Base-by-base conservation (phyloP, 2,888 invertebrate species). In the Agrochola macilenta region DNA sequence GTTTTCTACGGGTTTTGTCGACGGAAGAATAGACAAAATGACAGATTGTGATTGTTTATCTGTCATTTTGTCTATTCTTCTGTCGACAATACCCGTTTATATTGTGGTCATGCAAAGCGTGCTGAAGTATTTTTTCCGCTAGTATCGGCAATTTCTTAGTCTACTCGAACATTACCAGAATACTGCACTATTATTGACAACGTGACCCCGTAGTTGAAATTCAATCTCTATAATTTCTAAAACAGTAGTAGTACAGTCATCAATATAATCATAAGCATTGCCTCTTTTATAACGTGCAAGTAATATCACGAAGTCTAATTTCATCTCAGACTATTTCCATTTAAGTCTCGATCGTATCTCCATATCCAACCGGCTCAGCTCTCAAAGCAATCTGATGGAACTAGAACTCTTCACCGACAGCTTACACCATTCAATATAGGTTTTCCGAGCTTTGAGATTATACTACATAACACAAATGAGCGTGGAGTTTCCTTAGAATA, bases 341-440 rank as follows among this genome's bases (percentile, higher is more conserved):
- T 83, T 43, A 64, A 30, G 76, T 63, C 68, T 68, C 76, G 76
- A 83, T 86, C 58, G 46, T 70, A 82, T 87, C 78, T 77, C 69
- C 20, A 72, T 79, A 86, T 74, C 70, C 54, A 70, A 83, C 57
- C 72, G 73, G 66, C 70, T 78, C 80, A 74, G 68, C 76, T 78
- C 77, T 74, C 60, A 86, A 79, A 78, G 78, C 78, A 70, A 88
- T 86, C 87, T 78, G 84, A 88, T 80, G 69, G 26, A 78, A 75
- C 65, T 75, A 71, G 79, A 77, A 72, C 83, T 69, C 66, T 73
- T 63, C 76, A 82, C 49, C 72, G 78, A 65, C 72, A 81, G 75
- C 72, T 69, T 65, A 74, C 73, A 74, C 57, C 61, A 76, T 74
- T 57, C 76, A 30, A 74, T 61, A 77, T 77, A 64, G 68, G 57